These are phyloP conservation scores for Macrocentrus cingulum DNA, from an alignment of 1,140 invertebrate genomes.

Conservation along the genomic window DNA sequence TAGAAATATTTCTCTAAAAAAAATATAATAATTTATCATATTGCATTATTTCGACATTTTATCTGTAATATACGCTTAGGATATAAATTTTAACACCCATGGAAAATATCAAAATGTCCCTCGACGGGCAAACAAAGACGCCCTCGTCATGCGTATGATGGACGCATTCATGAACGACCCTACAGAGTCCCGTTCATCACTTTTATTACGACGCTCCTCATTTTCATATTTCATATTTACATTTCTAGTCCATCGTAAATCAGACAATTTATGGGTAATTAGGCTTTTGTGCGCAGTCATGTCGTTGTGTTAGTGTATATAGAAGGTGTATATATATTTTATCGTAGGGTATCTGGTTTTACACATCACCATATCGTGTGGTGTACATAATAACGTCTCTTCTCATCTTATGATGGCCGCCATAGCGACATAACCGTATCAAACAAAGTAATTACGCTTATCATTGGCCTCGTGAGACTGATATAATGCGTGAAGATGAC, in stretches of 20 bases:
- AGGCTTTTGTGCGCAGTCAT: slow-evolving; percentile 60
- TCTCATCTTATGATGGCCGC: no score
- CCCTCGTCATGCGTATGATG: slow-evolving; percentile 68
- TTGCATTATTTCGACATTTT: no score
- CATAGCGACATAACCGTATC: no score
- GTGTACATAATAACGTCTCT: no score
- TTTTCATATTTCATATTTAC: slow-evolving; percentile 82
- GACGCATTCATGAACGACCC: slow-evolving; percentile 75
- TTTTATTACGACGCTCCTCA: slow-evolving; percentile 78
- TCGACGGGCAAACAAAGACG: slow-evolving; percentile 62
- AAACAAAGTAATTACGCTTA: no score
- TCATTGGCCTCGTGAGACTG: no score
- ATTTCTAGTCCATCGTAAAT: slow-evolving; percentile 66
- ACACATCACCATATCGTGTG: no score
- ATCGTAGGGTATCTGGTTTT: no score
- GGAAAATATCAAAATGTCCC: slow-evolving; percentile 40
- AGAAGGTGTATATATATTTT: slow-evolving; percentile 18
- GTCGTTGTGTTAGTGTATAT: slow-evolving; percentile 30
- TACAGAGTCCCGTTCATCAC: slow-evolving; percentile 75
- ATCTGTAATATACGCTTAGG: background rate
- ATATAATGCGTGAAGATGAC: no score
- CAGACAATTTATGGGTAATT: slow-evolving; percentile 69
- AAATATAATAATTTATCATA: no score
- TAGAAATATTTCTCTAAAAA: no score
- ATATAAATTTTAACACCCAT: slow-evolving; percentile 14